These are phyloP conservation scores for Cephalopachus bancanus DNA, from an alignment of 2,797 vertebrate genomes.

Conservation along the genomic window DNA sequence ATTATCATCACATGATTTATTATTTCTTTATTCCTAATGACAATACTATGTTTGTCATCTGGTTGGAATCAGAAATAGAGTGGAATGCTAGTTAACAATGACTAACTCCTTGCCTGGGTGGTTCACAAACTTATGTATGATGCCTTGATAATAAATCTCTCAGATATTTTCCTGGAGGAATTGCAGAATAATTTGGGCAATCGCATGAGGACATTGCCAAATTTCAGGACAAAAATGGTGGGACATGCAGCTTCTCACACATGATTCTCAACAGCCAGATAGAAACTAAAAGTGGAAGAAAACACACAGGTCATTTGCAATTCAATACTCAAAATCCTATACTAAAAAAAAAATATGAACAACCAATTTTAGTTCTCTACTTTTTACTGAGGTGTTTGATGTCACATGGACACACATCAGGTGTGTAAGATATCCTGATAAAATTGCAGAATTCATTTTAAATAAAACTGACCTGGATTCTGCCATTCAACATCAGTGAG, in stretches of 20 bases:
- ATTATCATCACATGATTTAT: not conserved
- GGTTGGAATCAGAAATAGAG: not conserved
- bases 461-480: not conserved
- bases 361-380: not conserved
- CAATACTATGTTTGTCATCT: not conserved
- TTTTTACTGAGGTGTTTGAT: not conserved
- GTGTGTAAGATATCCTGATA: not conserved
- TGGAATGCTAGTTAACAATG: not conserved
- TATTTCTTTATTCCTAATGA: not conserved
- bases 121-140: not conserved
- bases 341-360: not conserved
- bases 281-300: not conserved
- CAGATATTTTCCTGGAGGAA: not conserved
- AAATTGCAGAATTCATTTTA: not conserved
- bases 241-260: not conserved
- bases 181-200: not conserved
- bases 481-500: not conserved
- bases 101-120: not conserved
- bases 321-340: not conserved
- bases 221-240: not conserved
- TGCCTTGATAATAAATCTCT: not conserved
- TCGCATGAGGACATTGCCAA: not conserved
- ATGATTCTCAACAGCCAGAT: not conserved
- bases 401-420: not conserved
- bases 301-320: not conserved